Percentiles rank a stretch among this genome's conserved stretches.
These are phyloP conservation scores for Amiota mariae DNA, from an alignment of 2,888 invertebrate species.

Conservation along the genomic window DNA sequence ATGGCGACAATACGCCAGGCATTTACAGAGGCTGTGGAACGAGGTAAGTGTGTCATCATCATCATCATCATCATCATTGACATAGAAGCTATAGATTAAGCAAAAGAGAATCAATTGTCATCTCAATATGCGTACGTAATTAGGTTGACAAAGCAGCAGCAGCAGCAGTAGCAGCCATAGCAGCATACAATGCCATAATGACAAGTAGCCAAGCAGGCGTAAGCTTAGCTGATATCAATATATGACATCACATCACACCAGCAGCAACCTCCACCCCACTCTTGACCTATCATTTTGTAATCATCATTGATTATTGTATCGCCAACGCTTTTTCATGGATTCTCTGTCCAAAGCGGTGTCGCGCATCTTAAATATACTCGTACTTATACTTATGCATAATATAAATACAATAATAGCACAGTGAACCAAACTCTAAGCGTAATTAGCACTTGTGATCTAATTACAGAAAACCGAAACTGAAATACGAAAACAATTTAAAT, in stretches of 20 bases:
- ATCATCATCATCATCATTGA: not conserved
- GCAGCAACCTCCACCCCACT: not conserved
- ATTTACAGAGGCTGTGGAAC: slow-evolving; percentile 93
- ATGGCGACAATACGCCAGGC: slow-evolving; percentile 95
- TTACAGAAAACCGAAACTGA: not conserved
- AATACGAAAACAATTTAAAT: not conserved
- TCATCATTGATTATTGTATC: too few species aligned
- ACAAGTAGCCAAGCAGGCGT: not conserved
- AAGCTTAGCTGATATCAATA: not conserved
- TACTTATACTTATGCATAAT: not conserved
- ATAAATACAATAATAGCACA: not conserved
- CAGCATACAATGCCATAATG: too few species aligned
- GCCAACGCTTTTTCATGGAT: too few species aligned
- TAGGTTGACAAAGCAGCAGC: too few species aligned
- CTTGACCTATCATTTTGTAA: not conserved
- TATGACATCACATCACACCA: not conserved
- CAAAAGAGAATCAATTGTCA: not conserved
- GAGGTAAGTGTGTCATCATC: slow-evolving; percentile 78
- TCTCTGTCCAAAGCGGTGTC: too few species aligned
- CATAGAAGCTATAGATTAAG: not conserved
- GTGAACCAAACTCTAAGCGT: not conserved
- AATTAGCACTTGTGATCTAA: slow-evolving; percentile 6
- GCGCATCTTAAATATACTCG: not conserved
- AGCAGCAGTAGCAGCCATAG: too few species aligned
- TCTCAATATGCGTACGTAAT: not conserved